phyloP scores from a whole-genome alignment of 2,113 vertebrate species.

The Hyaena hyaena region DNA sequence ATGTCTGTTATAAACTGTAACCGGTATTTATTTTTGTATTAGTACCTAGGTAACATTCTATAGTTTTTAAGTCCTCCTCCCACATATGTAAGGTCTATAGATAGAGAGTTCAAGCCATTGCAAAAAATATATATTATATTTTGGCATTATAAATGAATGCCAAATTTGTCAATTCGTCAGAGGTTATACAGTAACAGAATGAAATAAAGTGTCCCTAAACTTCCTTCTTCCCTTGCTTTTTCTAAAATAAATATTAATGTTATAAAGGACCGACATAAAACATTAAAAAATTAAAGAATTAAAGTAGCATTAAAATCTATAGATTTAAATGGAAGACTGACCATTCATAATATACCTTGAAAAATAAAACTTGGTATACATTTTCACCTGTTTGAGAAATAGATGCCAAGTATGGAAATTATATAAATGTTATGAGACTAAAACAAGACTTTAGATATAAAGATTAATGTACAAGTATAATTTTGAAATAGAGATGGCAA shows the following conservation, averaged over 20 bases:
- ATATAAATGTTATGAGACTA: neutral
- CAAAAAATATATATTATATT: slow-evolving; percentile 46
- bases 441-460: neutral
- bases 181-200: slow-evolving; percentile 60
- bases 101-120: neutral
- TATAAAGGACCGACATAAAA: slow-evolving; percentile 44
- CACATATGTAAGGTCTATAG: slow-evolving; percentile 21
- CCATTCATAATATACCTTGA: slow-evolving; percentile 41
- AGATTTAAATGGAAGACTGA: slow-evolving; percentile 47
- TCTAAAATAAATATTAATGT: slow-evolving; percentile 66
- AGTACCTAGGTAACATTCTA: slow-evolving; percentile 56
- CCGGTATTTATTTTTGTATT: slow-evolving; percentile 72
- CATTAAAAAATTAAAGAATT: slow-evolving; percentile 65
- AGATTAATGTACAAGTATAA: slow-evolving; percentile 39
- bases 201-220: slow-evolving; percentile 78
- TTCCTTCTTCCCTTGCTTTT: slow-evolving; percentile 62
- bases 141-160: slow-evolving; percentile 64
- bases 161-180: slow-evolving; percentile 65
- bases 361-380: slow-evolving; percentile 49
- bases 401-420: neutral
- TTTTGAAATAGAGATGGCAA: slow-evolving; percentile 58
- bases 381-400: slow-evolving; percentile 70
- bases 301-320: neutral
- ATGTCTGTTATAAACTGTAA: slow-evolving; percentile 66
- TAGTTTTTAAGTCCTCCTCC: slow-evolving; percentile 59